phyloP scores from a whole-genome alignment of 1,140 invertebrate species.

The Luehdorfia chinensis region DNA sequence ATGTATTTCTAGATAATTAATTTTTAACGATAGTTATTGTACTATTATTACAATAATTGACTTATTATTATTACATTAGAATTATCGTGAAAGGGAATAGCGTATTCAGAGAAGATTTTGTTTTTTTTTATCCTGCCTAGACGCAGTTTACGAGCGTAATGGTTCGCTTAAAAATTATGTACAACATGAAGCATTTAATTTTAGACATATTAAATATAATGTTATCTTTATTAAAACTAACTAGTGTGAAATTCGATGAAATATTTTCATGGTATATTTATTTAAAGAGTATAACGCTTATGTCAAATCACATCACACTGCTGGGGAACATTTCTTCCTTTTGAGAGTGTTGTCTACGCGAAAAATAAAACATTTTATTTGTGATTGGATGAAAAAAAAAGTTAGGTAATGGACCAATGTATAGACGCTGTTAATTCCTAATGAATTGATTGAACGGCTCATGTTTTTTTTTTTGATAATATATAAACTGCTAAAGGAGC shows the following conservation, averaged over 20 bases:
- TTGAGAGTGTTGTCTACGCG: constrained; percentile 47
- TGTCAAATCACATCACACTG: constrained; percentile 58
- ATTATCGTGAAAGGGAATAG: constrained; percentile 55
- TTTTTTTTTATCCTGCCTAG: constrained; percentile 29
- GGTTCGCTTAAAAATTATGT: constrained; percentile 62
- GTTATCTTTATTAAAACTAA: constrained; percentile 62
- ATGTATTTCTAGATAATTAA: constrained; percentile 71
- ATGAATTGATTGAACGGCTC: constrained; percentile 37
- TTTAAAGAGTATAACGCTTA: constrained; percentile 57
- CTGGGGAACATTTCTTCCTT: constrained; percentile 52
- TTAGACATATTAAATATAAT: constrained; percentile 74
- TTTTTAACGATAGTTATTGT: constrained; percentile 65
- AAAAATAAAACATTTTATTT: constrained; percentile 35
- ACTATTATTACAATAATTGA: constrained; percentile 67
- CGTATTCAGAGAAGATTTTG: constrained; percentile 39
- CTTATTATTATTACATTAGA: constrained; percentile 64
- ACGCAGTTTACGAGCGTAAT: constrained; percentile 39
- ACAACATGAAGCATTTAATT: constrained; percentile 76
- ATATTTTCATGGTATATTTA: constrained; percentile 59
- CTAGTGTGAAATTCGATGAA: constrained; percentile 48
- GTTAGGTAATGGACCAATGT: constrained; percentile 63
- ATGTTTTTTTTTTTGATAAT: constrained; percentile 58
- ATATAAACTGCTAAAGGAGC: constrained; percentile 58
- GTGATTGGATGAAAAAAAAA: constrained; percentile 39
- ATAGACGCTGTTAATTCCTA: constrained; percentile 48